phyloP scores from a whole-genome alignment of 2,888 invertebrate species.

The Ctena decussata region DNA sequence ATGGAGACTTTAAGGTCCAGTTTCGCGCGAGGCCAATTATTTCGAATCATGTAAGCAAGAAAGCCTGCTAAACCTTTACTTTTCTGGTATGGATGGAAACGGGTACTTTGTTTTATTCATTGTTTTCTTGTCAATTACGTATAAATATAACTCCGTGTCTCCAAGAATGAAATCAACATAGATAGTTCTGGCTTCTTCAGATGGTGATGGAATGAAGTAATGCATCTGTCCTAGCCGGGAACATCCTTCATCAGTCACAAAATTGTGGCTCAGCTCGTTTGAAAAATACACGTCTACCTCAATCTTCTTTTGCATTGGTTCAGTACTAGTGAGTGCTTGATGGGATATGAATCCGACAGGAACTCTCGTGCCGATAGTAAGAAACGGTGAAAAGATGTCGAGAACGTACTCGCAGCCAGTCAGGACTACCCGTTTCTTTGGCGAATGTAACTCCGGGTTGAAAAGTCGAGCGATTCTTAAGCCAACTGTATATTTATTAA shows the following conservation, averaged over 20 bases:
- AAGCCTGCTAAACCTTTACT: not conserved
- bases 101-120: conserved; percentile 25
- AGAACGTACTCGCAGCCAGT: conserved; percentile 54
- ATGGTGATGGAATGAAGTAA: conserved; percentile 54
- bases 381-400: conserved; percentile 66
- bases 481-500: conserved; percentile 48
- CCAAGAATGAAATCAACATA: conserved; percentile 59
- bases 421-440: conserved; percentile 25
- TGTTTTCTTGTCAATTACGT: conserved; percentile 59
- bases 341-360: conserved; percentile 61
- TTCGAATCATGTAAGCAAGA: too few species aligned
- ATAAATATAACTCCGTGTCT: conserved; percentile 47
- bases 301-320: conserved; percentile 56
- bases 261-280: conserved; percentile 44
- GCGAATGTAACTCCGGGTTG: conserved; percentile 61
- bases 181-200: conserved; percentile 54
- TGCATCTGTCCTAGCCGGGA: conserved; percentile 46
- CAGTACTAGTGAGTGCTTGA: conserved; percentile 58
- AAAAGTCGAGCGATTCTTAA: conserved; percentile 57
- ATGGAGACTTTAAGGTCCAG: too few species aligned
- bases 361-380: conserved; percentile 59
- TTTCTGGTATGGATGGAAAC: conserved; percentile 30
- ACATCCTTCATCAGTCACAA: conserved; percentile 54
- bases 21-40: too few species aligned
- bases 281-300: conserved; percentile 59